phyloP scores from a whole-genome alignment of 1,140 invertebrate species.

The Heliconius eleuchia region DNA sequence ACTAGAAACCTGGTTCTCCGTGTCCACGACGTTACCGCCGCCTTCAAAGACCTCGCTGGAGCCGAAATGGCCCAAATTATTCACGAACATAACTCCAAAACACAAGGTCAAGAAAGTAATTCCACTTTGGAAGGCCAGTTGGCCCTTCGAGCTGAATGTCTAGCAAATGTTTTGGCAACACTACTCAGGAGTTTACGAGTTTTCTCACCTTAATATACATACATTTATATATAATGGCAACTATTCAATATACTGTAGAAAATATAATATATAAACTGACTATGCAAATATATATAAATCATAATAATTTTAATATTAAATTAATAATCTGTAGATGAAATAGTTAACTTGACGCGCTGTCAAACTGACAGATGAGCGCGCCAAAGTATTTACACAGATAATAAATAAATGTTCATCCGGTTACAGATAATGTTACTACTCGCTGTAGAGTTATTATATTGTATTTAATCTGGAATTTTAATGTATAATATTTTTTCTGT shows the following conservation, averaged over 20 bases:
- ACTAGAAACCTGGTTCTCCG: slow-evolving; percentile 90
- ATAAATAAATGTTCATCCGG: slow-evolving; percentile 20
- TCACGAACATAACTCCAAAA: slow-evolving; percentile 72
- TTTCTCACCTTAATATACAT: slow-evolving; percentile 85
- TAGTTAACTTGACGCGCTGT: slow-evolving; percentile 8
- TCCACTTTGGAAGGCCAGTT: slow-evolving; percentile 84
- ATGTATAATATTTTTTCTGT: slow-evolving; percentile 38
- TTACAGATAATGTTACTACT: slow-evolving; percentile 27
- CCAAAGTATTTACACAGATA: slow-evolving; percentile 29
- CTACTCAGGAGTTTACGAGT: slow-evolving; percentile 90
- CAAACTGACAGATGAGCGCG: slow-evolving; percentile 26
- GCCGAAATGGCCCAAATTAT: slow-evolving; percentile 82
- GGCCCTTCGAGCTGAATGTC: slow-evolving; percentile 88
- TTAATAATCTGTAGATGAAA: slow-evolving; percentile 7
- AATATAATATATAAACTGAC: slow-evolving; percentile 9
- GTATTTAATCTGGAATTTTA: slow-evolving; percentile 29
- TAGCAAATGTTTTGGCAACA: slow-evolving; percentile 91
- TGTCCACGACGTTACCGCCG: slow-evolving; percentile 90
- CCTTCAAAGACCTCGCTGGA: slow-evolving; percentile 86
- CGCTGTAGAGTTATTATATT: slow-evolving; percentile 20
- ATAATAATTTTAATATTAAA: slow-evolving; percentile 1
- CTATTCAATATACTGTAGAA: slow-evolving; percentile 16
- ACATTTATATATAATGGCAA: background rate
- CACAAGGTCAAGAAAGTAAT: slow-evolving; percentile 65
- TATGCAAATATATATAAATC: slow-evolving; percentile 13